Evolutionary conservation across 2,113 vertebrate species (phyloP), one percentile per base, ranked within the genome.

Genomic region (Sprattus sprattus): DNA sequence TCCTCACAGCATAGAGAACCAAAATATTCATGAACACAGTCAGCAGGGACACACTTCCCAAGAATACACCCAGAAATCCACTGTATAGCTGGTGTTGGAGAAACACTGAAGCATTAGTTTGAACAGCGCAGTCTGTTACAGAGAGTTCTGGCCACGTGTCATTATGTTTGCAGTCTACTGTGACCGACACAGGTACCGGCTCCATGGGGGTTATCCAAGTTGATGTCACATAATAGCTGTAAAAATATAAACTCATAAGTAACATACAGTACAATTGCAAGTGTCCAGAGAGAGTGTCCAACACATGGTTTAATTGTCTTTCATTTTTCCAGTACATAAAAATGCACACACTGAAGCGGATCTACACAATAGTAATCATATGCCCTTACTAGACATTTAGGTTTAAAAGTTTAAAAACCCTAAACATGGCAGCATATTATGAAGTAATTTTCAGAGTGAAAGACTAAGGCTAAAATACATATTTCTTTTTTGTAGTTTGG

Each of bases 1-100:
- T 96, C 88, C 91, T 97, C 45, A 99, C 96, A 0, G 97, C 97
- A 0, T 93, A 96, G 3, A 99, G 94, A 15, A 99, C 97, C 10
- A 99, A 92, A 84, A 98, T 91, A 90, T 99, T 99, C 96, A 99
- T 97, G 47, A 95, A 89, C 15, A 98, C 88, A 0, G 98, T 99
- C 89, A 94, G 86, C 57, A 99, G 89, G 2, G 96, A 98, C 44
- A 99, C 93, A 45, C 94, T 92, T 3, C 97, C 96, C 82, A 99
- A 94, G 28, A 93, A 86, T 47, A 98, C 71, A 13, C 96, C 97
- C 4, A 99, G 91, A 7, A 96, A 75, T 16, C 88, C 91, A 18
- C 88, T 90, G 57, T 95, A 90, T 45, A 95, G 1, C 9, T n/a
- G 90, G n/a, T 85, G 84, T 11, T 92, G 90, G 11, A 91, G 47